Evolutionary conservation across 2,888 invertebrate species (phyloP).

Genomic region (Conops quadrifasciatus): DNA sequence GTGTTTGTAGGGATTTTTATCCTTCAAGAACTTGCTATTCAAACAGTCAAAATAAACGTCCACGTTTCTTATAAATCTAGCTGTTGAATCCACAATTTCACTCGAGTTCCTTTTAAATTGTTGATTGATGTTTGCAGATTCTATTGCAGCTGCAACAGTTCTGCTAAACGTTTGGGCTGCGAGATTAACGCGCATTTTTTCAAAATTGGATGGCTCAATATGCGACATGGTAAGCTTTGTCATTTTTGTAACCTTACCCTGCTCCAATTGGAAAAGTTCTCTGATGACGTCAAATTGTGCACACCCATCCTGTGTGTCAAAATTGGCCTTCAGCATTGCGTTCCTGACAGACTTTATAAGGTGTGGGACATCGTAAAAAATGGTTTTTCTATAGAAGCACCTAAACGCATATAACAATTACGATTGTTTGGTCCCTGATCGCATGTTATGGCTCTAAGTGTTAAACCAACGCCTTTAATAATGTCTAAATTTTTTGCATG

Average conservation of each 20-base stretch:
- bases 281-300: background rate
- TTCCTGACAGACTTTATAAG: too few relatives aligned
- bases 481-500: too few relatives aligned
- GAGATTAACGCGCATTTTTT: slow-evolving; percentile 36
- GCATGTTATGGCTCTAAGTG: background rate
- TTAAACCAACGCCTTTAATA: too few relatives aligned
- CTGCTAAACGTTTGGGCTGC: slow-evolving; percentile 27
- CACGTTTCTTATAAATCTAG: slow-evolving; percentile 29
- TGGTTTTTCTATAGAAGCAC: background rate
- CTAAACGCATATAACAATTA: background rate
- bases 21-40: slow-evolving; percentile 27
- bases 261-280: slow-evolving; percentile 33
- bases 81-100: slow-evolving; percentile 28
- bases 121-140: slow-evolving; percentile 16
- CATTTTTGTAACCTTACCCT: slow-evolving; percentile 35
- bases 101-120: slow-evolving; percentile 23
- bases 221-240: slow-evolving; percentile 30
- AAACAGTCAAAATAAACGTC: slow-evolving; percentile 33
- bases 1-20: slow-evolving; percentile 29
- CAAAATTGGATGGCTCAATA: slow-evolving; percentile 31
- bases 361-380: too few relatives aligned
- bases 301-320: background rate
- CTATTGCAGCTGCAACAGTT: slow-evolving; percentile 36
- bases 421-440: background rate
- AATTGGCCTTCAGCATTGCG: background rate